A percentile compares a stretch with the other conserved stretches of the same genome.
Conservation (phyloP, 2,797 vertebrate genomes). For the Cuculus canorus region DNA sequence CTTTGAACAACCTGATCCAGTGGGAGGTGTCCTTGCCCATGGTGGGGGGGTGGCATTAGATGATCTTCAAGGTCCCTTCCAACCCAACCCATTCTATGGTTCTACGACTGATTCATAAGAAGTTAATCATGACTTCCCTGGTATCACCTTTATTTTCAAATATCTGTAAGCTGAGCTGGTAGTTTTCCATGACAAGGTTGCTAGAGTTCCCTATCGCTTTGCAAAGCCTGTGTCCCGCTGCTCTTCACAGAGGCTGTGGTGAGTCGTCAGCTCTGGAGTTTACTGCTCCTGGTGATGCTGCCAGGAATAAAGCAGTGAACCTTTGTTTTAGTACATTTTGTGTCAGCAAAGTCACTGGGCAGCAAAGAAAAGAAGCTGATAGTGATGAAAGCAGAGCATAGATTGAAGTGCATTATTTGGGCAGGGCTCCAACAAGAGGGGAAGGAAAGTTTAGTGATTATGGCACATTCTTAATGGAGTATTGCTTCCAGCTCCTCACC, state of each 20-base stretch:
- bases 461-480: background rate
- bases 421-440: background rate
- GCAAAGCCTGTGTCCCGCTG: background rate
- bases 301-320: background rate
- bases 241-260: background rate
- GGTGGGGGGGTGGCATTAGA: no score
- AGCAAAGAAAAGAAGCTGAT: background rate
- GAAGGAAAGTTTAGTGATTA: background rate
- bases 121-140: background rate
- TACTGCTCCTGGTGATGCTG: background rate
- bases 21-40: no score
- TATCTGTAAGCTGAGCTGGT: background rate
- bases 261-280: background rate
- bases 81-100: no score
- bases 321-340: background rate
- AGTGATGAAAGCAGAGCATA: background rate
- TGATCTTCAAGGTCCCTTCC: no score
- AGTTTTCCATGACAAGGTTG: background rate
- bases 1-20: no score
- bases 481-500: conserved; percentile 7
- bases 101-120: background rate
- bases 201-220: background rate
- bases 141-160: background rate
- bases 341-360: background rate
- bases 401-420: background rate